These are phyloP conservation scores for Drepana arcuata DNA, from an alignment of 1,140 invertebrate genomes.

Conservation along the genomic window DNA sequence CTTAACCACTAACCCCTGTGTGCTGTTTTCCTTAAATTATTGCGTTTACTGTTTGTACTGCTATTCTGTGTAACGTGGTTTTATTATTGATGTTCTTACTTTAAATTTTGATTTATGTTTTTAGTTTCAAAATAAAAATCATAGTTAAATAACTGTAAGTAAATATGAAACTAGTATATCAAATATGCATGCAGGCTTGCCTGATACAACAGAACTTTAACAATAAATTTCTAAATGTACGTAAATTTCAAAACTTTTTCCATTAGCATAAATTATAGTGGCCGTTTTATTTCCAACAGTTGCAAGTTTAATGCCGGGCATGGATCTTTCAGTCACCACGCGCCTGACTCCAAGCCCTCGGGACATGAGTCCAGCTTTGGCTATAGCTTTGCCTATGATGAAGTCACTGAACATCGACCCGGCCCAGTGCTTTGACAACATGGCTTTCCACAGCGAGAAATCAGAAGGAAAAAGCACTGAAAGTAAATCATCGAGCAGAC, in stretches of 20 bases:
- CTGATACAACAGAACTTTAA: too few species aligned
- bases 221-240: neutral
- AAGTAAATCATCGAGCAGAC: conserved; percentile 35
- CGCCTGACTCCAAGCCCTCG: conserved; percentile 61
- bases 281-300: conserved; percentile 38
- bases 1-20: too few species aligned
- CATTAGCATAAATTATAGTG: conserved; percentile 1
- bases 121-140: too few species aligned
- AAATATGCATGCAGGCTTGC: too few species aligned
- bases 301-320: conserved; percentile 66
- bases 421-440: conserved; percentile 67
- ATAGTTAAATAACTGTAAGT: too few species aligned
- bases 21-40: too few species aligned
- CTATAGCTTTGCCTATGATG: conserved; percentile 66
- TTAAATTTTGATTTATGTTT: neutral
- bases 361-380: conserved; percentile 56
- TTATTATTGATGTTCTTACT: too few species aligned
- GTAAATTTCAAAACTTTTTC: neutral
- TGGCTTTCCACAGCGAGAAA: conserved; percentile 58
- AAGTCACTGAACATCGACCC: conserved; percentile 63
- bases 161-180: too few species aligned
- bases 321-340: conserved; percentile 60
- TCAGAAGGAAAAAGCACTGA: conserved; percentile 28
- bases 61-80: too few species aligned
- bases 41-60: too few species aligned